These are phyloP conservation scores for Frieseomelitta varia DNA, from an alignment of 1,140 invertebrate species.

Conservation along the genomic window DNA sequence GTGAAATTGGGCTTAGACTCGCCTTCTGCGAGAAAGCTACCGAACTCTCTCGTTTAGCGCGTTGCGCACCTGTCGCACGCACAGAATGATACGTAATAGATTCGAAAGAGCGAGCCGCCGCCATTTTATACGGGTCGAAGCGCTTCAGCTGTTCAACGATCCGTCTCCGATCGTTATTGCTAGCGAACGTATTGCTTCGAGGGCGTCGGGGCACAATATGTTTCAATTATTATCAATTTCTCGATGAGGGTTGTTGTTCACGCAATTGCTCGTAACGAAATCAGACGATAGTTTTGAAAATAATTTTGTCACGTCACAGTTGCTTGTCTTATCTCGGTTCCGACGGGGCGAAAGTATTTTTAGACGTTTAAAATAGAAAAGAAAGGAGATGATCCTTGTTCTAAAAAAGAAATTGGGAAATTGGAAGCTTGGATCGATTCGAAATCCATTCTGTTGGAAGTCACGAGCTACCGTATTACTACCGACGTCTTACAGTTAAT, in stretches of 20 bases:
- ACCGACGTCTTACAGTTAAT: constrained; percentile 8
- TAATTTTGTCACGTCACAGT: background rate
- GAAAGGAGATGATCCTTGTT: background rate
- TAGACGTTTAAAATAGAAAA: background rate
- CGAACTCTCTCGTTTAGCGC: constrained; percentile 35
- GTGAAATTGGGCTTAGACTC: constrained; percentile 54
- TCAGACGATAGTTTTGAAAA: too few relatives aligned
- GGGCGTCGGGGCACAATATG: background rate
- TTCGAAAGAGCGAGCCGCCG: background rate
- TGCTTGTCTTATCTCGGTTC: background rate
- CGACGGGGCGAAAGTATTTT: background rate
- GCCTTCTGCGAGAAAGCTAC: constrained; percentile 49
- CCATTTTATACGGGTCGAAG: background rate
- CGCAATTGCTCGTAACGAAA: background rate
- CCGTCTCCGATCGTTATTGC: background rate
- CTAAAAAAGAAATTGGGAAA: background rate
- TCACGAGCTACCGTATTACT: background rate
- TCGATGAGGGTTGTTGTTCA: background rate
- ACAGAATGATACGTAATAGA: constrained; percentile 37
- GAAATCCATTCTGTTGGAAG: background rate
- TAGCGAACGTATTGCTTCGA: background rate
- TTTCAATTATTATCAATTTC: background rate
- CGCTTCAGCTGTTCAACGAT: constrained; percentile 33
- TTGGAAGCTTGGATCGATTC: background rate
- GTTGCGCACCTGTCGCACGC: constrained; percentile 60